phyloP scores from a whole-genome alignment of 1,140 invertebrate genomes.

The Drosophila mojavensis region DNA sequence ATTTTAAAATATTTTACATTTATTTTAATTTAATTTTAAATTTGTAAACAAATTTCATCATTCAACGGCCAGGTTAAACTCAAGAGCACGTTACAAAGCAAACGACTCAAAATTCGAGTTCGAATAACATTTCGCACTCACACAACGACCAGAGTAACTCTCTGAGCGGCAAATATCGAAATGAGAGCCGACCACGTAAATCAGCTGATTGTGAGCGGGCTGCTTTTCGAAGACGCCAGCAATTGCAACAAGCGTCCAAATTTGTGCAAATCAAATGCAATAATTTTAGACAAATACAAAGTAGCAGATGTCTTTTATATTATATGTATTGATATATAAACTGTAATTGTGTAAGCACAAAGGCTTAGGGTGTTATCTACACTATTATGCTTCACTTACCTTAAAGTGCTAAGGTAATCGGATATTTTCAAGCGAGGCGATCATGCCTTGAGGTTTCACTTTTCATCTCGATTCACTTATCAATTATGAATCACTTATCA shows the following conservation, averaged over 20 bases:
- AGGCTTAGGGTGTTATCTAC: too few relatives aligned
- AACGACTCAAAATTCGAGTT: conserved; percentile 18
- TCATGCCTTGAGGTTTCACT: too few relatives aligned
- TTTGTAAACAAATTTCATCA: too few relatives aligned
- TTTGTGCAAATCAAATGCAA: neutral
- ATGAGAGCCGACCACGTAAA: conserved; percentile 13
- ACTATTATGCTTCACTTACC: too few relatives aligned
- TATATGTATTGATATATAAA: too few relatives aligned
- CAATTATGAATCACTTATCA: neutral
- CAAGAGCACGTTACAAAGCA: neutral
- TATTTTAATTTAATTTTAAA: too few relatives aligned
- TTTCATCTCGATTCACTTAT: too few relatives aligned
- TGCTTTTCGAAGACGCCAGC: conserved; percentile 19
- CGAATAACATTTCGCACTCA: conserved; percentile 12
- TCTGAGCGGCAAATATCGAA: conserved; percentile 30
- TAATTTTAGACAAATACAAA: neutral
- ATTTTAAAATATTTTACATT: too few relatives aligned
- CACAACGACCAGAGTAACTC: neutral
- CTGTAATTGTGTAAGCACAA: too few relatives aligned
- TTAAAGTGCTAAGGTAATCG: too few relatives aligned
- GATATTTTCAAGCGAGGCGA: too few relatives aligned
- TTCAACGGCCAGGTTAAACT: conserved; percentile 3
- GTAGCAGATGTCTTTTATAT: too few relatives aligned
- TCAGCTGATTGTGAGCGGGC: conserved; percentile 43
- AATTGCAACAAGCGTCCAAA: conserved; percentile 22